These are phyloP conservation scores for Arctopsyche grandis DNA, from an alignment of 1,140 invertebrate genomes.

Conservation along the genomic window DNA sequence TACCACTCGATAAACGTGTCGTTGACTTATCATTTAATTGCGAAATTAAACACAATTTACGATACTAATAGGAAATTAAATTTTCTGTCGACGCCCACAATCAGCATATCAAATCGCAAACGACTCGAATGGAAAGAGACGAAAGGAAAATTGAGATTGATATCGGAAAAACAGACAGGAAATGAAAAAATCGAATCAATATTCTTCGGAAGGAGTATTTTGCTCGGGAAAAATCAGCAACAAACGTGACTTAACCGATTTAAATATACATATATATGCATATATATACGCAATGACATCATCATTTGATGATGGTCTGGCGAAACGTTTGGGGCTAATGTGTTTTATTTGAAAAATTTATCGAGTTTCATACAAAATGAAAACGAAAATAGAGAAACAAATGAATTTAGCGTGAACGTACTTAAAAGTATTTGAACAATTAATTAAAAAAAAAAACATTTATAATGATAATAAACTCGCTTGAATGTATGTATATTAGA, in stretches of 20 bases:
- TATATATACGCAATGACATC: no score
- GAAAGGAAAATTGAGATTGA: constrained; percentile 19
- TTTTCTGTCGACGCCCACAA: background rate
- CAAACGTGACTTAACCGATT: no score
- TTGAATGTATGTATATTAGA: no score
- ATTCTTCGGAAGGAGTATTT: constrained; percentile 1
- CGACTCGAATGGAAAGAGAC: background rate
- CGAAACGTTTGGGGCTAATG: background rate
- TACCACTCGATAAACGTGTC: background rate
- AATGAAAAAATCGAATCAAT: constrained; percentile 12
- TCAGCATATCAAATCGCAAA: constrained; percentile 2
- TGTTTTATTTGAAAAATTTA: no score
- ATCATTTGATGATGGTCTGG: background rate
- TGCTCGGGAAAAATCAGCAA: background rate
- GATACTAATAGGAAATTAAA: background rate
- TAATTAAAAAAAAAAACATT: background rate
- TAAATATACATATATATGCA: no score
- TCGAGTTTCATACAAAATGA: no score
- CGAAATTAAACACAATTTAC: background rate
- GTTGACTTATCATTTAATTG: background rate
- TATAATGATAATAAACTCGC: no score
- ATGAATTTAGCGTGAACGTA: no score
- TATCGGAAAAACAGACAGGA: constrained; percentile 10
- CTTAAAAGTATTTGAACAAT: no score
- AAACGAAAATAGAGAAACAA: no score